Conservation (phyloP, 2,113 vertebrate species). For the Poicephalus meyeri region DNA sequence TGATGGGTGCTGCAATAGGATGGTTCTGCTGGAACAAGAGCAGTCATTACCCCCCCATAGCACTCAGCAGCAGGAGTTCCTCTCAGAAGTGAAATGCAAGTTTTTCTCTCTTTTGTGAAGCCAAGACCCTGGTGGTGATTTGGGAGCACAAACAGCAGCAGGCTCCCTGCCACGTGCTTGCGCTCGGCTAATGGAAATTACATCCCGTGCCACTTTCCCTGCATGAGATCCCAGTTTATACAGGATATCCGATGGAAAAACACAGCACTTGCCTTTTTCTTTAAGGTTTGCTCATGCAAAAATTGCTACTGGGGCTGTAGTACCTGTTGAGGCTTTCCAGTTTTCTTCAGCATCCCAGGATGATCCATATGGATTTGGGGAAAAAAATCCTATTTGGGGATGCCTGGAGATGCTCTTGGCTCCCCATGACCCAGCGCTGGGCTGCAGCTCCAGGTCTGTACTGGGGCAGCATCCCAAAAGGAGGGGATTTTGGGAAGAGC, state of each 20-base stretch:
- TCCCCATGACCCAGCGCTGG: neutral
- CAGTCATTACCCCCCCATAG: neutral
- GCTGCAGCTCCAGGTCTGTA: neutral
- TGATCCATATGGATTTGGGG: neutral
- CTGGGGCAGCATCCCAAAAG: neutral
- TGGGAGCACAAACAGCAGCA: neutral
- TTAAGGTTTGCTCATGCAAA: neutral
- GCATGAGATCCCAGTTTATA: neutral
- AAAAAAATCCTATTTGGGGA: neutral
- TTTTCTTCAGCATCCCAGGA: neutral
- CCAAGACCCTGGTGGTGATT: neutral
- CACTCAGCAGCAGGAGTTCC: neutral
- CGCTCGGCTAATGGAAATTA: neutral
- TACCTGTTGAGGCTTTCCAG: neutral
- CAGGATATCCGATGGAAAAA: neutral
- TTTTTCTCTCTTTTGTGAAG: neutral
- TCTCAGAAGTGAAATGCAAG: neutral
- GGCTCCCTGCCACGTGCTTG: neutral
- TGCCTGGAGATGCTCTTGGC: neutral
- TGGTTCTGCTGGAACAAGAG: neutral
- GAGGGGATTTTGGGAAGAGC: constrained; percentile 1
- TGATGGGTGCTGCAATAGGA: neutral
- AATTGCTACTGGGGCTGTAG: neutral
- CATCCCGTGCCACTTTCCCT: neutral
- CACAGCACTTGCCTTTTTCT: neutral